Base-by-base conservation (phyloP, 2,888 invertebrate genomes). In the Halictus quadricinctus region DNA sequence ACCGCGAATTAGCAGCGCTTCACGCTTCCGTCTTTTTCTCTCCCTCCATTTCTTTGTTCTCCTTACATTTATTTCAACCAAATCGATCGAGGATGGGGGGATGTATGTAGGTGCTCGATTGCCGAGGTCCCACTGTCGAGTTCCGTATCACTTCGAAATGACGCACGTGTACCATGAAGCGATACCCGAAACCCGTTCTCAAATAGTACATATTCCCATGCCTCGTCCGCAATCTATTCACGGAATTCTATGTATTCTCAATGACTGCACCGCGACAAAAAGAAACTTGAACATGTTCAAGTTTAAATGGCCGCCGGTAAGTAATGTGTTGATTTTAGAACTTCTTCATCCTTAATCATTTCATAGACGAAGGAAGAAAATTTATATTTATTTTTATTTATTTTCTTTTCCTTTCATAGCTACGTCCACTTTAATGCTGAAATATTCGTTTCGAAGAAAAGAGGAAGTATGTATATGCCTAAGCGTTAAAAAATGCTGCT, bases 11-110 rank as follows among this genome's bases (percentile, higher is more conserved):
- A 87, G 85, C 88, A 73, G 84, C 80, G 82, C 80, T 81, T 76
- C 83, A 78, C 82, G 90, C 89, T 90, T 90, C 89, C 91, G 90
- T 87, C 90, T 90, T 90, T 89, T 88, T 88, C 85, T 86, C 81
- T 79, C 76, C 82, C 81, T 79, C 80, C 80, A 66, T 41, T 80
- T 81, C 81, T 54, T 29, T 69, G 50, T 29, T 73, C 69, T 15
- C 70, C 15, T 58, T 54, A 43, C 41, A 41, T 50, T 76, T 79
- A 60, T 77, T 82, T 72, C 43, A 12, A 3, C 15, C 25, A 46
- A 69, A 76, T 72, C 60, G 36, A 66, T 60, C 66, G 13, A 66
- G 60, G 72, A 74, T 54, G n/a, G 58, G 13, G 29, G 29, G 29
- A 29, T 29, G 29, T 29, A 29, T 29, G 77, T 66, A n/a, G 15